phyloP scores from a whole-genome alignment of 2,888 invertebrate species.

The Aphodius sticticus region DNA sequence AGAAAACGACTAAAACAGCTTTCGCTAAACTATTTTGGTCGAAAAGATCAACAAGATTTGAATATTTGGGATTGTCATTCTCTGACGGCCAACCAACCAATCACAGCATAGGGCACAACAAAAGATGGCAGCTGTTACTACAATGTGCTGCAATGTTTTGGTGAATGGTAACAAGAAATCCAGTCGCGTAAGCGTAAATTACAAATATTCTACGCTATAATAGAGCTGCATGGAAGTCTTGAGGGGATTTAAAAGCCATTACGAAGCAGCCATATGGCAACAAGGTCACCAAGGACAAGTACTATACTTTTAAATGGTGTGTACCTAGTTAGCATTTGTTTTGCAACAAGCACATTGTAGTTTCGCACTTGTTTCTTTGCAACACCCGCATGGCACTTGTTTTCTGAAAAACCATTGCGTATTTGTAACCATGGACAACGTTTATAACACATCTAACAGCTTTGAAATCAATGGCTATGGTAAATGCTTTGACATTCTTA shows the following conservation, averaged over 20 bases:
- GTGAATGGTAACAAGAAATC: background rate
- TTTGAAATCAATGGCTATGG: conserved; percentile 31
- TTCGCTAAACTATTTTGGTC: background rate
- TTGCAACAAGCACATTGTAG: conserved; percentile 12
- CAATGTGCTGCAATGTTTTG: background rate
- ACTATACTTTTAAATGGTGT: conserved; percentile 29
- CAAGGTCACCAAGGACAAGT: conserved; percentile 26
- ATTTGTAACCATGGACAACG: conserved; percentile 32
- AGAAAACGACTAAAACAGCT: too few species aligned
- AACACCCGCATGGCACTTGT: conserved; percentile 12
- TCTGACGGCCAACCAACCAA: background rate
- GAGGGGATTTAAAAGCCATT: background rate
- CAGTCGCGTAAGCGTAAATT: background rate
- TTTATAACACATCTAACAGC: conserved; percentile 25
- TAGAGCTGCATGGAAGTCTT: background rate
- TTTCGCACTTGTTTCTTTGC: conserved; percentile 19
- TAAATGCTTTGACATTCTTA: conserved; percentile 12
- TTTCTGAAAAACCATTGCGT: conserved; percentile 5
- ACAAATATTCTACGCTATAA: background rate
- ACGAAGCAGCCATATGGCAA: conserved; percentile 13
- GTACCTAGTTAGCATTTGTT: conserved; percentile 27
- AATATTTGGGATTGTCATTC: background rate
- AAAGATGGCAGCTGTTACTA: background rate
- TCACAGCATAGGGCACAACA: background rate
- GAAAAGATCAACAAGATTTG: background rate